Percentiles rank a stretch among this genome's conserved stretches.
These are phyloP conservation scores for Acanthurus leucopareius DNA, from an alignment of 2,797 vertebrate species.

Conservation along the genomic window DNA sequence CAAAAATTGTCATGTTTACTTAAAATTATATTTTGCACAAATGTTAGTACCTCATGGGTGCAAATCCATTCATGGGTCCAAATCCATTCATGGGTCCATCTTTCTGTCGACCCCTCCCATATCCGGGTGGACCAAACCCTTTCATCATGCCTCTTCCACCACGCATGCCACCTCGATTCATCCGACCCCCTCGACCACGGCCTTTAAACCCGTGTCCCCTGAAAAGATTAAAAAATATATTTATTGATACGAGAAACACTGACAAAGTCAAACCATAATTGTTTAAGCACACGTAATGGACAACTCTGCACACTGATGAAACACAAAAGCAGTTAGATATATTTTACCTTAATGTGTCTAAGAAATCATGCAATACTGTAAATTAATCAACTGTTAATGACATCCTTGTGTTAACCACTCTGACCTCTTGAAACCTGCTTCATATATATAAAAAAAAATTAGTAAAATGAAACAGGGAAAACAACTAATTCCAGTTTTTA, in stretches of 20 bases:
- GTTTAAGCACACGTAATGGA: accelerated
- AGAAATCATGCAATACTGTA: not conserved
- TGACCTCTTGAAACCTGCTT: not conserved
- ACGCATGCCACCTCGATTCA: constrained; percentile 70
- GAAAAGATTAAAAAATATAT: constrained; percentile 3
- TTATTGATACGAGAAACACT: not conserved
- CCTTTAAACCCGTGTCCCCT: constrained; percentile 78
- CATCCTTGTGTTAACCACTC: not conserved
- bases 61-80: constrained; percentile 79
- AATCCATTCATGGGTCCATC: constrained; percentile 80
- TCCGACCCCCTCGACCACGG: constrained; percentile 68
- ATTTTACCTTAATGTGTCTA: not conserved
- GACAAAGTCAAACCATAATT: too few relatives aligned
- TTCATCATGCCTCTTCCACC: constrained; percentile 82
- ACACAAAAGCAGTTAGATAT: not conserved
- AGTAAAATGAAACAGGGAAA: not conserved
- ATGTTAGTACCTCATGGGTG: constrained; percentile 78
- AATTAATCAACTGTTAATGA: not conserved
- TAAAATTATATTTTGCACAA: not conserved
- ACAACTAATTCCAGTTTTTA: not conserved
- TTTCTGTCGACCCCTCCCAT: constrained; percentile 73
- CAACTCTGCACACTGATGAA: not conserved
- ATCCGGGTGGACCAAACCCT: constrained; percentile 77
- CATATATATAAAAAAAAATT: not conserved
- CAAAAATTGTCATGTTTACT: too few relatives aligned